Conservation (phyloP, 2,888 invertebrate genomes). For the Prosopocoilus inquinatus region DNA sequence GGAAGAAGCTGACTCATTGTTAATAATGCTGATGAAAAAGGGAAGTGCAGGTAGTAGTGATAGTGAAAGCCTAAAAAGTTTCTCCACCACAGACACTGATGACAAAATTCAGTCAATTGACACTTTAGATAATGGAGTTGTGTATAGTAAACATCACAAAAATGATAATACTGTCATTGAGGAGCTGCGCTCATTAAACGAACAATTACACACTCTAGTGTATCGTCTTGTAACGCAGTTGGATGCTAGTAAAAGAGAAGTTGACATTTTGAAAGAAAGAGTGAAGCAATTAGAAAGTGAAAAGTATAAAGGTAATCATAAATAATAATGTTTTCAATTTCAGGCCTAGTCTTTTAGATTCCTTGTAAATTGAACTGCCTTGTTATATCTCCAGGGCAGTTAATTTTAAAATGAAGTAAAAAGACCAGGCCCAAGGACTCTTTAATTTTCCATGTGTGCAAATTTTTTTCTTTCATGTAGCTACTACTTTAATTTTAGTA, state of each 20-base stretch:
- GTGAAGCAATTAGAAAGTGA: constrained; percentile 59
- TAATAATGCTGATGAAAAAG: constrained; percentile 49
- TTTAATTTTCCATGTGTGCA: no score
- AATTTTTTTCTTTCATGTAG: no score
- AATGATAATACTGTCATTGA: constrained; percentile 63
- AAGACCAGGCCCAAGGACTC: no score
- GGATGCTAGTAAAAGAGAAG: constrained; percentile 65
- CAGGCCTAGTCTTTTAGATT: no score
- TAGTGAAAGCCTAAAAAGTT: constrained; percentile 38
- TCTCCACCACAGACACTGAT: constrained; percentile 36
- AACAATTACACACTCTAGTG: constrained; percentile 59
- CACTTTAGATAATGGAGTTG: constrained; percentile 31
- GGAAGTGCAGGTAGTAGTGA: constrained; percentile 40
- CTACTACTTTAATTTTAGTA: no score
- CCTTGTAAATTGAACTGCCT: no score
- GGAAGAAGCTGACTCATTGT: constrained; percentile 65
- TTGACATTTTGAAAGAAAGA: constrained; percentile 58
- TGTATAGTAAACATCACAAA: constrained; percentile 60
- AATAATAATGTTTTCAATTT: no score
- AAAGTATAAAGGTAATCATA: constrained; percentile 45
- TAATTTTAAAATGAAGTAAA: no score
- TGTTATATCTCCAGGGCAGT: no score
- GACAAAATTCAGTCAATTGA: constrained; percentile 34
- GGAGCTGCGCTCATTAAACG: constrained; percentile 65
- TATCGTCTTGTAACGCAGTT: constrained; percentile 63